Evolutionary conservation across 2,797 vertebrate genomes (phyloP), one percentile per base, ranked within the genome.

Genomic region (Poeciliopsis turneri): DNA sequence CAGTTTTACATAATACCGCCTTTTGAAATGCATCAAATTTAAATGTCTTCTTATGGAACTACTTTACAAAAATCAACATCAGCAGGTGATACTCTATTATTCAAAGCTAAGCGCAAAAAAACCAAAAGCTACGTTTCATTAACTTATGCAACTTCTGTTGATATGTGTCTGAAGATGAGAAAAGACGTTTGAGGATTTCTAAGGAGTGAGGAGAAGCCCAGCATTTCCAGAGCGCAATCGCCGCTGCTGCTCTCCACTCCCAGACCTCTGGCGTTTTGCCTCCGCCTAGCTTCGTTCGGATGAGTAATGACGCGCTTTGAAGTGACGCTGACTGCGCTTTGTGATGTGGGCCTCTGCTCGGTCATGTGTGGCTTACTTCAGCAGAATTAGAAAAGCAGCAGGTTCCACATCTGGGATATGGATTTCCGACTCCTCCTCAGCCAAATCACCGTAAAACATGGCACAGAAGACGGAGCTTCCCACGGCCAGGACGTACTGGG

Each of bases 331-430:
- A 86, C 87, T 89, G 87, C 9, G 85, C 89, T 78, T 9, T 87
- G 91, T 90, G 90, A 84, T 90, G 81, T 82, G 78, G 74, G 75
- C 86, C 74, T 79, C 78, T 84, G 89, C 77, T 71, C 23, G 85
- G 80, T 57, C 70, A 71, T 61, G 84, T 84, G 85, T 79, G 88
- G 95, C 98, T 98, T 97, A 99, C 98, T 97, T 99, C 89, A 99
- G 94, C 92, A 99, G 95, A 94, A 97, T 97, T 88, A 99, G 95
- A 92, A 99, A 99, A 85, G 98, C 98, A 80, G 97, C 96, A 78
- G 98, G 98, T 94, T 99, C 98, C 95, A 99, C 98, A 94, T 99
- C 98, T 82, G 98, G 98, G 87, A 99, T 99, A 93, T 97, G 97
- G 93, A 99, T 98, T 93, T 98, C 97, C 0, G 97, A 95, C 94